Base-by-base conservation (phyloP, 2,888 invertebrate genomes). In the Chaetogeoica ovagalla region DNA sequence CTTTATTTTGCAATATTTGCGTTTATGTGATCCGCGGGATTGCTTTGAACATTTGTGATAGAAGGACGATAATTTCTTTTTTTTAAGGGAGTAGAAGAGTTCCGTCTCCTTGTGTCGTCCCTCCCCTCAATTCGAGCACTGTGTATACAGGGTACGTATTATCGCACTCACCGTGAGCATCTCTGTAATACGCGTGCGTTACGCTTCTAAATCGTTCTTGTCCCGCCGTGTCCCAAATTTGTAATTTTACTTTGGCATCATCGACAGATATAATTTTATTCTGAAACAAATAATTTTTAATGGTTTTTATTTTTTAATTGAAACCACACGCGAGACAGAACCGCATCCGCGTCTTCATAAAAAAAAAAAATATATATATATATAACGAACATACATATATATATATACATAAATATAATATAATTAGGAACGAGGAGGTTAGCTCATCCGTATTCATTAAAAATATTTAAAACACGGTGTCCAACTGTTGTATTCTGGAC, bases 211-310 rank as follows among this genome's bases (percentile, higher is more conserved):
- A 96, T 85, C 96, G 90, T 87, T 97, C 96, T 86, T 96, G 96
- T 0, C 96, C 96, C 2, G 96, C 96, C 4, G 96, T 96, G 88
- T 96, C 96, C 96, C 96, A 96, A 86, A 96, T 96, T 89, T 97
- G 97, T 84, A 98, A 90, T 87, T 97, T 98, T 82, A 97, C 95
- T 87, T 93, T 94, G 82, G 92, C 90, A 83, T 92, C 91, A 86
- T 94, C 94, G 66, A 94, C 93, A 68, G 90, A 89, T 59, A 94
- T 93, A 85, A 94, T 91, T 88, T 94, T 94, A 86, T 94, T 94
- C 94, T 94, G 89, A 83, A 87, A 79, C 62, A 71, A 57, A 74
- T n/a, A 17, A 15, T 59, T 59, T 9, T 30, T 48, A 15, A 0
- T 43, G 5, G n/a, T 75, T 66, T 23, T n/a, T n/a, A 71, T 30